Evolutionary conservation across 2,113 vertebrate species (phyloP), one percentile per base, ranked within the genome.

Genomic region (Paralichthys olivaceus): DNA sequence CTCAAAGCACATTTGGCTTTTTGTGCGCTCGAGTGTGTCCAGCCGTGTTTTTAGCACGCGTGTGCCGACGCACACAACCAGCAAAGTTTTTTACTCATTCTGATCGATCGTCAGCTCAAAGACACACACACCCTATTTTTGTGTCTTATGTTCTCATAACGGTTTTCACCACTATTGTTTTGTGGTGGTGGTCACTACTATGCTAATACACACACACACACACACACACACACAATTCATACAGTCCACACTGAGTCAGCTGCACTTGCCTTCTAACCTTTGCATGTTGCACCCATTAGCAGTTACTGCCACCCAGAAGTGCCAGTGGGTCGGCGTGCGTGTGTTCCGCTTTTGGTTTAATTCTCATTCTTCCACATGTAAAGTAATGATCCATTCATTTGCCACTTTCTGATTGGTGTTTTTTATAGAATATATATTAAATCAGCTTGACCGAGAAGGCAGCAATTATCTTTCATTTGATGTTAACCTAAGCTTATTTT

Each of bases 21-120:
- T 68, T 53, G 64, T 76, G 80, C 59, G 49, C 28, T 63, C 43
- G 59, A 28, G 73, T 34, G 58, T 61, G 47, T 53, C 43, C 13
- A 25, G 23, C 69, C 26, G 15, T 69, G 72, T 85, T 87, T 84
- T 71, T 53, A 75, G 69, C 75, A 64, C 68, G 81, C 56, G 64
- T 53, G 78, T 49, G 75, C 77, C 14, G 28, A 69, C 60, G 45
- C 73, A n/a, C 83, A 5, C 82, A 90, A 92, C 92, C 91, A 92
- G 91, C 92, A 93, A 87, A 28, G 20, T 92, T 92, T 92, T 90
- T 28, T 89, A 88, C 74, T 84, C 73, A 56, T 78, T 69, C 63
- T 64, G 58, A 85, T 84, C 71, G 55, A 80, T 77, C 71, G 59
- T 87, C 51, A 60, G 51, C 75, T 32, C 75, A 53, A 4, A 71